These are phyloP conservation scores for Sitobion miscanthi DNA, from an alignment of 1,140 invertebrate genomes.

Conservation along the genomic window DNA sequence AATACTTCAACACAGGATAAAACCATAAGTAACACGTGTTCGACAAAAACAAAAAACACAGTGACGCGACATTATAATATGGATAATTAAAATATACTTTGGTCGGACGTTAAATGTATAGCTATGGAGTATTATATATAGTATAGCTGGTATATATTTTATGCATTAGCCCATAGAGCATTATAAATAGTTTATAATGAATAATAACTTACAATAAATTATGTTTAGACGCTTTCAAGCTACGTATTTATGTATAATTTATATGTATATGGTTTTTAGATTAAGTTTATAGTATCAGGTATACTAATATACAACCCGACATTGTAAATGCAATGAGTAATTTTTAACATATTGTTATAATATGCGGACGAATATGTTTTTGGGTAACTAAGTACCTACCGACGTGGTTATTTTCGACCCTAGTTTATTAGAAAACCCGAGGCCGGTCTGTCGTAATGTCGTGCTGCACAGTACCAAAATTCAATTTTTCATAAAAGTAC, in stretches of 20 bases:
- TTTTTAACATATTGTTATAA: slow-evolving; percentile 8
- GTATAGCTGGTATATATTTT: not conserved
- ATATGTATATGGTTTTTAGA: slow-evolving; percentile 12
- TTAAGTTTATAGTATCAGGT: slow-evolving; percentile 17
- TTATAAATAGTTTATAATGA: slow-evolving; percentile 11
- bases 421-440: not conserved
- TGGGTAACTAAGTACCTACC: not conserved
- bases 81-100: slow-evolving; percentile 43
- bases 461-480: not conserved
- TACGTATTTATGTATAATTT: not conserved
- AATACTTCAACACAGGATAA: not conserved
- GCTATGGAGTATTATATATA: not conserved
- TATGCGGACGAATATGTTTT: not conserved
- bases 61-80: slow-evolving; percentile 11
- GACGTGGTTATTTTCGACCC: not conserved
- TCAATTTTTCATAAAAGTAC: not conserved
- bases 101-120: slow-evolving; percentile 8
- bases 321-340: not conserved
- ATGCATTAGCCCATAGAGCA: slow-evolving; percentile 13
- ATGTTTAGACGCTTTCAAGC: slow-evolving; percentile 1
- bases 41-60: not conserved
- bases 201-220: slow-evolving; percentile 23
- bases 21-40: slow-evolving; percentile 13
- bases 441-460: not conserved
- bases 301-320: not conserved